These are phyloP conservation scores for Dipodomys spectabilis DNA, from an alignment of 2,113 vertebrate genomes.

Conservation along the genomic window DNA sequence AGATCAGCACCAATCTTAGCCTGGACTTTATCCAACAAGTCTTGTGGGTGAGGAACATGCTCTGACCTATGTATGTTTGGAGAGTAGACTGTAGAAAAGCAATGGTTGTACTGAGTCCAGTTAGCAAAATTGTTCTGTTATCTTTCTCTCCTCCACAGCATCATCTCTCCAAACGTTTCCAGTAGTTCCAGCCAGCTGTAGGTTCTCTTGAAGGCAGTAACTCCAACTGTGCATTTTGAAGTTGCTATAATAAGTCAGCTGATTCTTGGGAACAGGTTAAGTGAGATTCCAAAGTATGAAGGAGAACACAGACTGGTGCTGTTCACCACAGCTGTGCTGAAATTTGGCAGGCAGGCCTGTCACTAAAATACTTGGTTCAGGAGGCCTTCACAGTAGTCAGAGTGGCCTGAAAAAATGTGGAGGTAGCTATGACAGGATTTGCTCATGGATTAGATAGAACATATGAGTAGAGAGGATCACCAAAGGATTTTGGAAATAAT, in stretches of 20 bases:
- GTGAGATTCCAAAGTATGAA: neutral
- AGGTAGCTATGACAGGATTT: neutral
- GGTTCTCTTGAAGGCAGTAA: neutral
- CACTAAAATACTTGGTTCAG: neutral
- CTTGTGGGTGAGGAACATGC: neutral
- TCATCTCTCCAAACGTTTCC: neutral
- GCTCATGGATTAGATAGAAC: neutral
- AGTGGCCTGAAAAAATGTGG: neutral
- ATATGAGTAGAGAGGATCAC: neutral
- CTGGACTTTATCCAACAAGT: neutral
- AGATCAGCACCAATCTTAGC: neutral
- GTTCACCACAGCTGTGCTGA: constrained; percentile 48
- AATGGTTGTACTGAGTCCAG: neutral
- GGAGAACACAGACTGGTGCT: constrained; percentile 20
- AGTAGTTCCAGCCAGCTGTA: neutral
- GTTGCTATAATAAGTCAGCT: neutral
- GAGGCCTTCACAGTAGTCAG: neutral
- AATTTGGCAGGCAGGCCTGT: neutral
- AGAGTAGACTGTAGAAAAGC: neutral
- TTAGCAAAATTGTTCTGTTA: neutral
- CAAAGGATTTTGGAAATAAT: neutral
- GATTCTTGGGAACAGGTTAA: neutral
- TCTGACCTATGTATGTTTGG: neutral
- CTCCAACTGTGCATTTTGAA: neutral
- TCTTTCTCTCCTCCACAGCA: neutral